These are phyloP conservation scores for Mus pahari DNA, from an alignment of 2,113 vertebrate species.

Conservation along the genomic window DNA sequence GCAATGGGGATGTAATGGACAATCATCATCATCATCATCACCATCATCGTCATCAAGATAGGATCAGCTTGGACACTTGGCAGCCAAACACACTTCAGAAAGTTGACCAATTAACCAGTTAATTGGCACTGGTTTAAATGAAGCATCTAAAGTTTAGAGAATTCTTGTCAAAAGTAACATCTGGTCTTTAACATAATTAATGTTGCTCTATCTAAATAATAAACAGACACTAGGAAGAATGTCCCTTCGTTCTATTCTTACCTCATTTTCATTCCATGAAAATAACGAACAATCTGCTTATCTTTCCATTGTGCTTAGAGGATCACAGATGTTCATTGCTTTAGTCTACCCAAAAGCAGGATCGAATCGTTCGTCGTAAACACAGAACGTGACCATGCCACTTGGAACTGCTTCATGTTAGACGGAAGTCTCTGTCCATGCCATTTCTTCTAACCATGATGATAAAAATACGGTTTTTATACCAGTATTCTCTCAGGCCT, in stretches of 20 bases:
- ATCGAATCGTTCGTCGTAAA: not conserved
- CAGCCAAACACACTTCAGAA: not conserved
- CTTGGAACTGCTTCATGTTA: not conserved
- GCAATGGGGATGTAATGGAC: not conserved
- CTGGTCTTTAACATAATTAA: conserved; percentile 46
- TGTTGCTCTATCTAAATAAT: not conserved
- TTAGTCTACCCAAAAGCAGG: not conserved
- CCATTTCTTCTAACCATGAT: not conserved
- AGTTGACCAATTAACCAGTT: not conserved
- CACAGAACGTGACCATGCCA: not conserved
- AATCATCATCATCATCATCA: not conserved
- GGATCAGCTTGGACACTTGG: not conserved
- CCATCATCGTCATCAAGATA: not conserved
- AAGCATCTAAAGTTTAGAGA: conserved; percentile 39
- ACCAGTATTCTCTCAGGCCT: not conserved
- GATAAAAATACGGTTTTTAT: conserved; percentile 13
- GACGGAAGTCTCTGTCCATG: not conserved
- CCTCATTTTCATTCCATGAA: not conserved
- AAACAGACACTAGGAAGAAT: not conserved
- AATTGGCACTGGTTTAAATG: not conserved
- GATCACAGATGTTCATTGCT: not conserved
- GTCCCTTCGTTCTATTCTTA: conserved; percentile 22
- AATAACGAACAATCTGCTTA: not conserved
- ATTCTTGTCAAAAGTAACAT: conserved; percentile 30
- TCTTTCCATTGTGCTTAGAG: not conserved